Base-by-base conservation (phyloP, 1,140 invertebrate species). In the Anoplophora glabripennis region DNA sequence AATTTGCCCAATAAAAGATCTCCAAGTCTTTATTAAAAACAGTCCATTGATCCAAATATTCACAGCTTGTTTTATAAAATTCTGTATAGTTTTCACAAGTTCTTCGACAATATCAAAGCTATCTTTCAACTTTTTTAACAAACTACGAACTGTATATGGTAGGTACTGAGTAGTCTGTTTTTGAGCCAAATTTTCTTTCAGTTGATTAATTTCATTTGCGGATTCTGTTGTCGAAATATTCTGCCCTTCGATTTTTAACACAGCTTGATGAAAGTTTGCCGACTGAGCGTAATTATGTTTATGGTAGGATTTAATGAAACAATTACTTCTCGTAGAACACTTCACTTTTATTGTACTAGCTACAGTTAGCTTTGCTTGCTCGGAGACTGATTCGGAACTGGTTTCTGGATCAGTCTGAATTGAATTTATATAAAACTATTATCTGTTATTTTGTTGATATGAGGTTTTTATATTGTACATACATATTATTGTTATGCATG, bases 1-100 rank as follows among this genome's bases (percentile, higher is more conserved):
- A 62, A 64, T 66, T 45, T 61, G 68, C 63, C 62, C 71, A 72
- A 59, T 67, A 34, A 66, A 73, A 72, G 44, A 63, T 56, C 34
- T 70, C 57, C 41, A 70, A 46, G 63, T 72, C 57, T 57, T 53
- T 57, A 21, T 11, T 42, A 5, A 61, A 58, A 1, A 12, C 12
- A 28, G 9, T n/a, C 64, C 52, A 64, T 45, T 63, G 62, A 4
- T 65, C 55, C 59, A 67, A 52, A 44, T 64, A 57, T 64, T 66
- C 57, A 0, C 42, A 37, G 21, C 57, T 61, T 55, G 64, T 68
- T 71, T 68, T 69, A 63, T 69, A 69, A 65, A 72, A 72, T 57
- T 71, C 63, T 45, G 63, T 53, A 42, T 56, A 53, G 44, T 71
- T 64, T 69, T 71, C 40, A 72, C 61, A 64, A 54, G 47, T 14